phyloP scores from a whole-genome alignment of 2,113 vertebrate species.

The Apus apus region DNA sequence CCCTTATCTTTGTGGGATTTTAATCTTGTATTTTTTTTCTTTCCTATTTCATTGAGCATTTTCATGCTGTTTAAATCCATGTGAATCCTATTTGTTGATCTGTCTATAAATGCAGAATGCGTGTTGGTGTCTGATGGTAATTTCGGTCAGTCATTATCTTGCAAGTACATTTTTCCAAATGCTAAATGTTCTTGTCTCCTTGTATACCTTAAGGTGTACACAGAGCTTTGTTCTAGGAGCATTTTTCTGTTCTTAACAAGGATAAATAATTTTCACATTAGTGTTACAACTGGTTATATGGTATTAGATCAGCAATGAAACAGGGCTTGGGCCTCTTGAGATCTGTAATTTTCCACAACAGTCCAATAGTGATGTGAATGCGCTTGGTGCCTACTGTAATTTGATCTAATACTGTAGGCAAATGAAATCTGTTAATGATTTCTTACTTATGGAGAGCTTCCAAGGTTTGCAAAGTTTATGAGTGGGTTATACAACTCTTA shows the following conservation, averaged over 20 bases:
- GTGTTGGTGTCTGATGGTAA: not conserved
- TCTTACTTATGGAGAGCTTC: not conserved
- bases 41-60: not conserved
- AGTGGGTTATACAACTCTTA: conserved; percentile 6
- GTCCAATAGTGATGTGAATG: not conserved
- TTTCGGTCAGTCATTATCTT: not conserved
- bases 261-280: not conserved
- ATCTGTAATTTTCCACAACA: not conserved
- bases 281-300: not conserved
- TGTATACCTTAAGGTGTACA: not conserved
- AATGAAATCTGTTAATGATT: conserved; percentile 21
- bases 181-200: not conserved
- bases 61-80: not conserved
- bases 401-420: not conserved
- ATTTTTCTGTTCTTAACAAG: not conserved
- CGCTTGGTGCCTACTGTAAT: not conserved
- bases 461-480: not conserved
- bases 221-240: not conserved
- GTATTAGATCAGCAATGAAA: not conserved
- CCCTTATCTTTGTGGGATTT: fast-evolving
- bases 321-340: not conserved
- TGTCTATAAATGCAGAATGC: not conserved
- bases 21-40: not conserved
- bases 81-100: not conserved
- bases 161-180: not conserved